Percentiles rank a stretch among this genome's conserved stretches.
Conservation (phyloP, 1,140 invertebrate species). For the Gryllus bimaculatus region DNA sequence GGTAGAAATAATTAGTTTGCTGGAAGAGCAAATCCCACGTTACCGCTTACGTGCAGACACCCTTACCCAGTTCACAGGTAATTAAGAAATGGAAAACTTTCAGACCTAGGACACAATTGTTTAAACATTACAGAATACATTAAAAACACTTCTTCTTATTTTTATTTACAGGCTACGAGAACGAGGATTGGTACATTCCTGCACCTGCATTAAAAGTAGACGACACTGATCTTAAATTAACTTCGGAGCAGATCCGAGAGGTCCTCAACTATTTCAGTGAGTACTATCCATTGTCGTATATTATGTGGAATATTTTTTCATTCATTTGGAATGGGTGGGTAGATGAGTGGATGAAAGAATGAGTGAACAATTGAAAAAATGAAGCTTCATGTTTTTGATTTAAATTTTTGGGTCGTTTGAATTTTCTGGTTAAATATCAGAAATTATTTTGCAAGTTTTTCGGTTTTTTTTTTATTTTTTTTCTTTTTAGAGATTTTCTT, state of each 20-base stretch:
- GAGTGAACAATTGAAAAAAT: too few species aligned
- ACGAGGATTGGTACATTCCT: slow-evolving; percentile 89
- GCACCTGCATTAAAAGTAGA: slow-evolving; percentile 65
- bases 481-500: too few species aligned
- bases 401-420: too few species aligned
- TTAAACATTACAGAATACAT: background rate
- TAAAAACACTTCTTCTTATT: background rate
- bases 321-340: too few species aligned
- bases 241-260: slow-evolving; percentile 88
- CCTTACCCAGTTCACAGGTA: slow-evolving; percentile 85
- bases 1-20: slow-evolving; percentile 88
- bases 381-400: too few species aligned
- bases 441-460: too few species aligned
- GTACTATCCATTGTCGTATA: slow-evolving; percentile 36
- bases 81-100: slow-evolving; percentile 25
- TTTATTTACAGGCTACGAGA: slow-evolving; percentile 70
- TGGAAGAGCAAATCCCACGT: slow-evolving; percentile 90
- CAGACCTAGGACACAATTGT: background rate
- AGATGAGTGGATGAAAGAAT: too few species aligned
- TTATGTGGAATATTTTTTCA: too few species aligned
- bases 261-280: slow-evolving; percentile 96
- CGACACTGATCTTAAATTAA: slow-evolving; percentile 70
- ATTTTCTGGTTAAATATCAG: too few species aligned
- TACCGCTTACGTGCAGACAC: slow-evolving; percentile 90
- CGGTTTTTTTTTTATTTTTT: too few species aligned